Conservation (phyloP, 1,140 invertebrate species). For the Adelges cooleyi region DNA sequence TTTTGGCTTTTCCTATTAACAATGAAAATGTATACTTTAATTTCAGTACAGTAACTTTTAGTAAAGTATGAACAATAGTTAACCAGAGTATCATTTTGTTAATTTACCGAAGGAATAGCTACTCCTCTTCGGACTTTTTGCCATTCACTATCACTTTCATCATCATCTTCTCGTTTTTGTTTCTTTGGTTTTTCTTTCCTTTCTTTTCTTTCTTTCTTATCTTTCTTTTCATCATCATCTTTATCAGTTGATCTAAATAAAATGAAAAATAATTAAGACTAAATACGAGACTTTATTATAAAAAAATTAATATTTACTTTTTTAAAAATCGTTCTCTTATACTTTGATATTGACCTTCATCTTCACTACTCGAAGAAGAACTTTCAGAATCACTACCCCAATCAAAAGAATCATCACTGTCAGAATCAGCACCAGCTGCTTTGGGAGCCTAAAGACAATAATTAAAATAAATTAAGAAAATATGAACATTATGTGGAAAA, state of each 20-base stretch:
- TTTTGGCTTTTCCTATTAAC: slow-evolving; percentile 67
- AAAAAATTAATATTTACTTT: slow-evolving; percentile 41
- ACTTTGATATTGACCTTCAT: slow-evolving; percentile 61
- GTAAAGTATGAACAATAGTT: not conserved
- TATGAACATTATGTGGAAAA: too few species aligned
- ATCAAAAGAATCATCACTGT: slow-evolving; percentile 67
- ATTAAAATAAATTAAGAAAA: too few species aligned
- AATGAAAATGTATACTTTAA: too few species aligned
- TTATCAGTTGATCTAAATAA: slow-evolving; percentile 49
- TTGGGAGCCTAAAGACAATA: slow-evolving; percentile 6
- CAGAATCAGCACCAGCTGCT: slow-evolving; percentile 49
- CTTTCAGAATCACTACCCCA: slow-evolving; percentile 80
- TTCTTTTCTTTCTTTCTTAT: slow-evolving; percentile 47
- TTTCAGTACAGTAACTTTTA: not conserved
- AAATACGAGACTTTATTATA: not conserved
- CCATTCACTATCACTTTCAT: slow-evolving; percentile 78
- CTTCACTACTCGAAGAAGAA: slow-evolving; percentile 60
- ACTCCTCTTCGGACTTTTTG: slow-evolving; percentile 74
- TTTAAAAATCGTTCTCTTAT: slow-evolving; percentile 75
- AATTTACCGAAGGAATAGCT: slow-evolving; percentile 54
- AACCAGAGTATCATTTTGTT: slow-evolving; percentile 25
- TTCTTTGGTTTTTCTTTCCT: slow-evolving; percentile 49
- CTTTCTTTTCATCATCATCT: slow-evolving; percentile 49
- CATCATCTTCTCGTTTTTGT: slow-evolving; percentile 50
- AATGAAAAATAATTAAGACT: slow-evolving; percentile 19